phyloP scores from a whole-genome alignment of 2,888 invertebrate genomes.

The Caprella mutica region DNA sequence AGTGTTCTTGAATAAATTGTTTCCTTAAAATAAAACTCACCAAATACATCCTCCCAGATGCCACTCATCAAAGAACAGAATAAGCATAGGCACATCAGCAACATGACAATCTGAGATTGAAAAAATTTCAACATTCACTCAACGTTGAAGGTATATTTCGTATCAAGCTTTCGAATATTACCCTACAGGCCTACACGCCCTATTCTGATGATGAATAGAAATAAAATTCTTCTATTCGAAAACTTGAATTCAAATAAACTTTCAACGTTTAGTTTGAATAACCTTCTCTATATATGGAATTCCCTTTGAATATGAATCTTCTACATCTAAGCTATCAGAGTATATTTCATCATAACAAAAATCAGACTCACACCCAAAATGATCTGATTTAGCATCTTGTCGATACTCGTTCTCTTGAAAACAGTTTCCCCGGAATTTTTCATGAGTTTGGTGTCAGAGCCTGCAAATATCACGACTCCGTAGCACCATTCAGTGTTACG shows the following conservation, averaged over 20 bases:
- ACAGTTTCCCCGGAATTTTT: slow-evolving; percentile 98
- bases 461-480: slow-evolving; percentile 94
- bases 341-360: not conserved
- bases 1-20: not conserved
- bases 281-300: too few relatives aligned
- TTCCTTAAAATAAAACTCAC: slow-evolving; percentile 46
- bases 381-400: slow-evolving; percentile 94
- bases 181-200: not conserved
- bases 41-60: slow-evolving; percentile 92
- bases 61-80: slow-evolving; percentile 96
- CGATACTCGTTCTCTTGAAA: slow-evolving; percentile 98
- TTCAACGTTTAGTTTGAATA: too few relatives aligned
- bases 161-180: too few relatives aligned
- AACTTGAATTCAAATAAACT: too few relatives aligned
- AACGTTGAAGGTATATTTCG: not conserved
- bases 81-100: slow-evolving; percentile 91
- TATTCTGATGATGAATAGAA: slow-evolving; percentile 24
- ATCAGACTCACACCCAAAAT: slow-evolving; percentile 77
- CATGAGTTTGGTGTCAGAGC: slow-evolving; percentile 98
- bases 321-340: not conserved
- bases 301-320: too few relatives aligned
- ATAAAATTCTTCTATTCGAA: too few relatives aligned
- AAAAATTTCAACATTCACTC: not conserved
- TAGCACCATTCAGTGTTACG: slow-evolving; percentile 93
- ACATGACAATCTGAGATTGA: slow-evolving; percentile 81